Evolutionary conservation across 1,140 invertebrate species (phyloP).

Genomic region (Drosophila tani): DNA sequence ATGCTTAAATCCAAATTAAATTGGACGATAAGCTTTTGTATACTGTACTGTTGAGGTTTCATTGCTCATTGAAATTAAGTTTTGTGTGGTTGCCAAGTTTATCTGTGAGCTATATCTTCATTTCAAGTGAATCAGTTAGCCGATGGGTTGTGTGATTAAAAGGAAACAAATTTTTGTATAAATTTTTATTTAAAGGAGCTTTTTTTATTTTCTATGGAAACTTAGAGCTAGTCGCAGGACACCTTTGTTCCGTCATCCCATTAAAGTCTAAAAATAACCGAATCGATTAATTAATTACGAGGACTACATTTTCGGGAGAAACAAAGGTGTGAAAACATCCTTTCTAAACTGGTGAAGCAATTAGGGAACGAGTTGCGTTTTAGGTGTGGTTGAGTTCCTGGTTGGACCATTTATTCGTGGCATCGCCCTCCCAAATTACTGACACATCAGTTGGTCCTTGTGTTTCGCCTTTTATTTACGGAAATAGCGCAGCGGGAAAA

Average conservation of each 20-base stretch:
- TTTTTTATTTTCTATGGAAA: background rate
- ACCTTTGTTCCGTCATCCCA: background rate
- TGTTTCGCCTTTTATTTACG: constrained; percentile 59
- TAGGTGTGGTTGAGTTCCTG: constrained; percentile 2
- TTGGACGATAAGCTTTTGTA: background rate
- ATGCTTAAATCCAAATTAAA: constrained; percentile 1
- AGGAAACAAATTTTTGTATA: background rate
- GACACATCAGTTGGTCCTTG: constrained; percentile 69
- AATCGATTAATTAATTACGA: constrained; percentile 72
- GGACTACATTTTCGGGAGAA: constrained; percentile 1
- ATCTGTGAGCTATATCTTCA: background rate
- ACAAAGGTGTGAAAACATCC: constrained; percentile 10
- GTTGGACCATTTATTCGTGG: constrained; percentile 21
- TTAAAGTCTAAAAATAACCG: constrained; percentile 42
- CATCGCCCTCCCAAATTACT: constrained; percentile 57
- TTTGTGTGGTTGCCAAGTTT: background rate
- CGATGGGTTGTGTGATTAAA: background rate
- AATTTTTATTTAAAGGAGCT: background rate
- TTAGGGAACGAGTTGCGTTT: constrained; percentile 49
- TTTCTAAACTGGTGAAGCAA: constrained; percentile 63
- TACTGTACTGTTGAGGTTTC: constrained; percentile 21
- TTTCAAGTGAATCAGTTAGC: background rate
- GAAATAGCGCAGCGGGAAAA: constrained; percentile 74
- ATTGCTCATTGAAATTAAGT: constrained; percentile 46
- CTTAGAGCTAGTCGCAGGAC: background rate